Evolutionary conservation across 2,113 vertebrate species (phyloP), one percentile per base, ranked within the genome.

Genomic region (Bufo gargarizans): DNA sequence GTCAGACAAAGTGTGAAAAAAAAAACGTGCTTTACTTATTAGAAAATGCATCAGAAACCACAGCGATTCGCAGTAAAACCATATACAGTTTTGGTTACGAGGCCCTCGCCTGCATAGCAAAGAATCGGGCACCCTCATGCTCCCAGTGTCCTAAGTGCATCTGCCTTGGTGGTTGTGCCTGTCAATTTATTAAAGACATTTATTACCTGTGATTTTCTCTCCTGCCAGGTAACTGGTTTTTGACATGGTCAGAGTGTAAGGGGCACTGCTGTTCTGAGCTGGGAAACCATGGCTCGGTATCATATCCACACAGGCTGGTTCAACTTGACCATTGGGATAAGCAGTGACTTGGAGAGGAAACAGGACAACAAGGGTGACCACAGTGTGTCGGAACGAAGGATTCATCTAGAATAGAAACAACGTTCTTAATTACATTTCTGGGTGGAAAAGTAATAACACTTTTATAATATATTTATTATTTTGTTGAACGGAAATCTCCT

Each of bases 181-280:
- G 9, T 49, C 17, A 77, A 5, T 53, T 50, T 10, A 53, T 50
- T 50, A 50, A 2, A 4, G 0, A 5, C 13, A 10, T 58, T 3
- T 58, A 3, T 33, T 85, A 94, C 94, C 94, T 92, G 13, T 94
- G 43, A 95, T 90, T 20, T 84, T 53, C 5, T 92, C 89, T 69
- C 93, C 91, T 0, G 10, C 49, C 50, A 8, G 84, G 80, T 90
- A 93, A 13, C 3, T 91, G 72, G 10, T 86, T 6, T 16, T 78
- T 33, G 85, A 89, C 0, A 85, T 7, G 0, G 86, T 80, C 4
- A 92, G 4, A 0, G 8, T 90, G 84, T 33, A 95, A 0, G 93
- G 92, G 1, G 89, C 9, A 0, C 77, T 0, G 6, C 1, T 77
- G 1, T 22, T 86, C 86, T 93, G 92, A 2, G 88, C 63, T 2